Percentiles rank a stretch among this genome's conserved stretches.
These are phyloP conservation scores for Syncerus caffer DNA, from an alignment of 2,797 vertebrate genomes.

Conservation along the genomic window DNA sequence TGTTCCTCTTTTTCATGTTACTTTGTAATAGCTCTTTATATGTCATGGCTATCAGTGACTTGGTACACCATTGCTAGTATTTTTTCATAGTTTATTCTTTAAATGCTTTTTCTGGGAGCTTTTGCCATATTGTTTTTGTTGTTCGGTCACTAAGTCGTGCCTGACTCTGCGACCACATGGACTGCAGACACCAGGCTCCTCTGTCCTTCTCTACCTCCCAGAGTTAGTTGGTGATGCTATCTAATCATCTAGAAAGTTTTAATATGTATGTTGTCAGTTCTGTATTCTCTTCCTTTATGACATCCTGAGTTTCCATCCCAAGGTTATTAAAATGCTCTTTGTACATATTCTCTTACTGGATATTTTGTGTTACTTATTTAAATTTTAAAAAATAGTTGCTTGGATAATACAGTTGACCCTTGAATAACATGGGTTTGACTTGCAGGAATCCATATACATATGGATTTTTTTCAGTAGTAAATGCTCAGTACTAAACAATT, in stretches of 20 bases:
- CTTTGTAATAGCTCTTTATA: background rate
- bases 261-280: background rate
- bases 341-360: background rate
- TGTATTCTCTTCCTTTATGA: background rate
- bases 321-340: slow-evolving; percentile 31
- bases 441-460: background rate
- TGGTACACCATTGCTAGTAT: background rate
- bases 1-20: background rate
- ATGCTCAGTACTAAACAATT: background rate
- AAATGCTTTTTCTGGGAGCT: background rate
- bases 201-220: background rate
- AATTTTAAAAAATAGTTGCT: background rate
- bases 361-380: background rate
- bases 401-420: background rate
- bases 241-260: background rate
- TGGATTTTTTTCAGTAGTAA: background rate
- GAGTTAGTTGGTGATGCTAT: background rate
- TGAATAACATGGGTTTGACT: background rate
- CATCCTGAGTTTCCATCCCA: background rate
- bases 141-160: background rate
- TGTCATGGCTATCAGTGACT: background rate
- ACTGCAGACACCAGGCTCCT: background rate
- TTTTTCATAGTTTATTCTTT: background rate
- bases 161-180: background rate
- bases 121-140: background rate